A percentile compares a stretch with the other conserved stretches of the same genome.
Evolutionary conservation across 2,888 invertebrate genomes (phyloP).

Genomic region (Criorhina ranunculi): DNA sequence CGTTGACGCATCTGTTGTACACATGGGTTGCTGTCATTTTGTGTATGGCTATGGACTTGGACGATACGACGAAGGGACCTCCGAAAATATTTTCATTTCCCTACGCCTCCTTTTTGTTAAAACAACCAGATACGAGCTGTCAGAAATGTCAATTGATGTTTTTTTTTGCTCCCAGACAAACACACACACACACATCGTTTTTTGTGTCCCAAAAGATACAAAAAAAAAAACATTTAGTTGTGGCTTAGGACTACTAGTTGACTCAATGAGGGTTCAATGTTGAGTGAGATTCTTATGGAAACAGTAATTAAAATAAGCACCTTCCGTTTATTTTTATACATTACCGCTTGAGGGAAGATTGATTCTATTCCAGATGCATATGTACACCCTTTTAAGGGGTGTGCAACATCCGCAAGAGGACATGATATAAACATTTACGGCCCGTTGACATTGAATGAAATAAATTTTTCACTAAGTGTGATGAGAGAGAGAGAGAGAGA

Average conservation of each 20-base stretch:
- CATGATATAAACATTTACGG: conserved; percentile 63
- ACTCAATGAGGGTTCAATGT: conserved; percentile 56
- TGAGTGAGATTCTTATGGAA: conserved; percentile 71
- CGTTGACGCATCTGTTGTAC: conserved; percentile 63
- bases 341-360: conserved; percentile 9
- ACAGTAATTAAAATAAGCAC: conserved; percentile 72
- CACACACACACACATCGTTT: conserved; percentile 31
- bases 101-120: conserved; percentile 7
- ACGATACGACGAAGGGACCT: conserved; percentile 36
- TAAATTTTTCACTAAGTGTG: conserved; percentile 39
- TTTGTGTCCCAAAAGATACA: conserved; percentile 28
- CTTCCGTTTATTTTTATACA: conserved; percentile 64
- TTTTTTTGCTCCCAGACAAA: conserved; percentile 59
- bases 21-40: conserved; percentile 55
- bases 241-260: conserved; percentile 2
- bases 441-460: conserved; percentile 54
- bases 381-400: conserved; percentile 59
- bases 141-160: conserved; percentile 75
- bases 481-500: neutral
- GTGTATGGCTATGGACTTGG: neutral
- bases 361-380: conserved; percentile 50
- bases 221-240: conserved; percentile 11
- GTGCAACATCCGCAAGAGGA: conserved; percentile 56
- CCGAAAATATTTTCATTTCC: conserved; percentile 60
- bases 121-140: conserved; percentile 73